These are phyloP conservation scores for Tapera naevia DNA, from an alignment of 2,797 vertebrate genomes.

Conservation along the genomic window DNA sequence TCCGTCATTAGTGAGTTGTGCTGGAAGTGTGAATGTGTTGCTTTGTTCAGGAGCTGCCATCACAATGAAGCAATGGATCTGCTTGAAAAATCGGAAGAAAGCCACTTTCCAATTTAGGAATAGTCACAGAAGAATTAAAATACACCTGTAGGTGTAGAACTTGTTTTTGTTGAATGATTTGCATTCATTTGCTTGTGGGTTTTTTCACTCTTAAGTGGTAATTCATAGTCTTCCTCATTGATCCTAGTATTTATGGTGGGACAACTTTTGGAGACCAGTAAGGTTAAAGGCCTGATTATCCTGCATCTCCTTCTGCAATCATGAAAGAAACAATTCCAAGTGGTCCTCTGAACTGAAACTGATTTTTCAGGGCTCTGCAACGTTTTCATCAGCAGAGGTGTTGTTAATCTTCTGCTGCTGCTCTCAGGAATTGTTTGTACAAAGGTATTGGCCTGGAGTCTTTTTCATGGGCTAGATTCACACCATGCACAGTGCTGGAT, in stretches of 20 bases:
- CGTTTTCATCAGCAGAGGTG: not conserved
- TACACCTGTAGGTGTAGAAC: not conserved
- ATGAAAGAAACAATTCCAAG: not conserved
- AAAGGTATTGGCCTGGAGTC: not conserved
- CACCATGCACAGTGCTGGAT: rapidly evolving
- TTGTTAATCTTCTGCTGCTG: not conserved
- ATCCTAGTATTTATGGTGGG: not conserved
- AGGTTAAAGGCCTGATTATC: not conserved
- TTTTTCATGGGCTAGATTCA: not conserved
- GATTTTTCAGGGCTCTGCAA: not conserved
- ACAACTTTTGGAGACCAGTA: not conserved
- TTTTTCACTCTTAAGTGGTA: not conserved
- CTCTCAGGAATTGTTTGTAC: not conserved
- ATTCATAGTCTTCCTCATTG: not conserved
- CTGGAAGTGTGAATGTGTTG: not conserved
- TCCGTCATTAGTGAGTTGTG: not conserved
- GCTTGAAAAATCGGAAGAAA: not conserved
- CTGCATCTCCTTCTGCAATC: not conserved
- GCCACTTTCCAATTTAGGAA: not conserved
- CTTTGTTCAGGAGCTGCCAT: not conserved
- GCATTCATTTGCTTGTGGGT: not conserved
- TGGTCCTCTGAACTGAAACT: not conserved
- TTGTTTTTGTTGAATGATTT: not conserved
- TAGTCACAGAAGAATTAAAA: not conserved
- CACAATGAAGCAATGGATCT: not conserved